Evolutionary conservation across 2,113 vertebrate genomes (phyloP).

Genomic region (Morone chrysops): DNA sequence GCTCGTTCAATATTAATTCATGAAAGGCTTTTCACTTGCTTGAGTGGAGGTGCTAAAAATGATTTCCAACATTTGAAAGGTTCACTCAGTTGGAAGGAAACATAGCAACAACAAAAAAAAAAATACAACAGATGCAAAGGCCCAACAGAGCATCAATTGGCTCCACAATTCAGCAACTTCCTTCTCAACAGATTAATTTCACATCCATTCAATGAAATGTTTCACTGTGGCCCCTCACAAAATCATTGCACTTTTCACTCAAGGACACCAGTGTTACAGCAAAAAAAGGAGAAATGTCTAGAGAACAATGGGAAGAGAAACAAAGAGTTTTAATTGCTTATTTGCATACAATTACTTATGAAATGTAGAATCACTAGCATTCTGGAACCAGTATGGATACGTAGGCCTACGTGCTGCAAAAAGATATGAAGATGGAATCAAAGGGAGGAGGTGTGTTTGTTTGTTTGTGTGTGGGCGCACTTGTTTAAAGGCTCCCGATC

Average conservation of each 20-base stretch:
- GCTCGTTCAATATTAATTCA: not conserved
- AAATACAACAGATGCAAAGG: slow-evolving; percentile 26
- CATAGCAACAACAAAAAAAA: not conserved
- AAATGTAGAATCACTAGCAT: slow-evolving; percentile 1
- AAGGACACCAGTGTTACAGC: slow-evolving; percentile 27
- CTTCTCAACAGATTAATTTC: slow-evolving; percentile 3
- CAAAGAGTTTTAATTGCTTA: not conserved
- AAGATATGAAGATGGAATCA: slow-evolving; percentile 15
- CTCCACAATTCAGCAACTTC: slow-evolving; percentile 22
- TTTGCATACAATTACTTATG: slow-evolving; percentile 35
- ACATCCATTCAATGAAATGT: not conserved
- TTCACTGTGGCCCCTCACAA: slow-evolving; percentile 2
- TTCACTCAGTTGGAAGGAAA: slow-evolving; percentile 24
- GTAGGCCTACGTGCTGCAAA: not conserved
- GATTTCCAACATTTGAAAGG: slow-evolving; percentile 5
- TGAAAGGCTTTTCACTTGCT: not conserved
- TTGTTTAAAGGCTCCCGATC: slow-evolving; percentile 51
- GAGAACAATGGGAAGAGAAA: slow-evolving; percentile 30
- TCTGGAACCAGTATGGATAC: not conserved
- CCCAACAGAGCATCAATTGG: slow-evolving; percentile 13
- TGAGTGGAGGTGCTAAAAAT: not conserved
- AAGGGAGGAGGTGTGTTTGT: slow-evolving; percentile 27
- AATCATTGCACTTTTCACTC: not conserved
- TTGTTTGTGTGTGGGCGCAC: slow-evolving; percentile 45
- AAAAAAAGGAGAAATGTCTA: not conserved